Evolutionary conservation across 2,113 vertebrate species (phyloP), one percentile per base, ranked within the genome.

Genomic region (Crotalus helleri): DNA sequence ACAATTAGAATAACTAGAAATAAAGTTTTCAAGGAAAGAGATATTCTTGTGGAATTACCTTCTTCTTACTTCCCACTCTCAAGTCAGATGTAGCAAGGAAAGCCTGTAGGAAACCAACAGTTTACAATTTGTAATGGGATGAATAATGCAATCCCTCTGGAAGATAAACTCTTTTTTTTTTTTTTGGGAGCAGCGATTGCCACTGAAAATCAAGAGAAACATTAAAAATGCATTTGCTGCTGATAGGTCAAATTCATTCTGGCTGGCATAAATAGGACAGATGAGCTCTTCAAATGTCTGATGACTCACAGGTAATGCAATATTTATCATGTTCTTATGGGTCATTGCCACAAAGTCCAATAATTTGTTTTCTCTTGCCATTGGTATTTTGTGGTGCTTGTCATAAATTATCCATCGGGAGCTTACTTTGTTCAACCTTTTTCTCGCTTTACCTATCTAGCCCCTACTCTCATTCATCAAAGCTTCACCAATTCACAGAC

Each of bases 231-330:
- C 96, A 98, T 98, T 97, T 95, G 86, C 95, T 93, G 90, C 96
- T 97, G 97, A 97, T 97, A 97, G 97, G 96, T 81, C 97, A 97
- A 98, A 97, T 98, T 97, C 97, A 98, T 97, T 98, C 97, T 96
- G 97, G 94, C 87, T 97, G 97, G 97, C 97, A 97, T 97, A 97
- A 98, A 97, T 96, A 97, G 98, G 97, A 97, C 97, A 97, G 97
- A 97, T 97, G 97, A 97, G 97, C 96, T 95, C 97, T 96, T 97
- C 97, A 96, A 88, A 96, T 96, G 96, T 97, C 97, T 96, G 96
- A 97, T 96, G 97, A 96, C 96, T 92, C 92, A 95, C 94, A 94
- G 92, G 91, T 90, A 94, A 96, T 98, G 96, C 97, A 98, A 97
- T 97, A 98, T 97, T 97, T 96, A 98, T 96, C 94, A 93, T 59